Conservation (phyloP, 37 sponge, comb jelly and placozoan genomes). For the Agelas oroides region DNA sequence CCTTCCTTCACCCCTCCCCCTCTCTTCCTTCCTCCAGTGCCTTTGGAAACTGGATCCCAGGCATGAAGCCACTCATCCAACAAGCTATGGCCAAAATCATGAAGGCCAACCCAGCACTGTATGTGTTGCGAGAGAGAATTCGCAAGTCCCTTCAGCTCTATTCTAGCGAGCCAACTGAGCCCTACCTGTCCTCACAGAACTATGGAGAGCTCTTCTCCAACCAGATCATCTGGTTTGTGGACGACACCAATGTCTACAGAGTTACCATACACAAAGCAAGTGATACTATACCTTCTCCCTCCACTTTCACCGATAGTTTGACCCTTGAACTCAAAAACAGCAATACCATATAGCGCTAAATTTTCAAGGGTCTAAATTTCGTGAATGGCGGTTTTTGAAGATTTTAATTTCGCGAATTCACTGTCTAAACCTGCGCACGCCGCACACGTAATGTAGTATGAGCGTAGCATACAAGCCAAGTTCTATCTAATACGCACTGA, state of each 20-base stretch:
- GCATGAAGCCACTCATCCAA: constrained; percentile 97
- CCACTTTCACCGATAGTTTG: too few relatives aligned
- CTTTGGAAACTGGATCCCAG: constrained; percentile 99
- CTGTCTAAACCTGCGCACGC: too few relatives aligned
- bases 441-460: too few relatives aligned
- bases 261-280: constrained; percentile 98
- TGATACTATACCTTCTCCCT: neutral
- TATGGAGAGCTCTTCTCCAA: constrained; percentile 99
- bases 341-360: too few relatives aligned
- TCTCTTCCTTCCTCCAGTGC: constrained; percentile 54
- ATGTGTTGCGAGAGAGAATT: constrained; percentile 96
- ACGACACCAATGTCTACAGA: constrained; percentile 99
- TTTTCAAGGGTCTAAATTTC: too few relatives aligned
- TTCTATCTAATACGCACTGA: too few relatives aligned
- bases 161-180: constrained; percentile 98
- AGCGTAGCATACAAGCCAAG: too few relatives aligned
- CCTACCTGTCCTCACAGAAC: constrained; percentile 99
- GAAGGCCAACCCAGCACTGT: constrained; percentile 99
- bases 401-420: too few relatives aligned
- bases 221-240: constrained; percentile 99
- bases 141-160: constrained; percentile 98
- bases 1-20: neutral
- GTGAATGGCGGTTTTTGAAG: too few relatives aligned
- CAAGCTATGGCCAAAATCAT: constrained; percentile 99
- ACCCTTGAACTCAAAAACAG: too few relatives aligned